phyloP scores from a whole-genome alignment of 2,888 invertebrate genomes.

The Podabrus alpinus region DNA sequence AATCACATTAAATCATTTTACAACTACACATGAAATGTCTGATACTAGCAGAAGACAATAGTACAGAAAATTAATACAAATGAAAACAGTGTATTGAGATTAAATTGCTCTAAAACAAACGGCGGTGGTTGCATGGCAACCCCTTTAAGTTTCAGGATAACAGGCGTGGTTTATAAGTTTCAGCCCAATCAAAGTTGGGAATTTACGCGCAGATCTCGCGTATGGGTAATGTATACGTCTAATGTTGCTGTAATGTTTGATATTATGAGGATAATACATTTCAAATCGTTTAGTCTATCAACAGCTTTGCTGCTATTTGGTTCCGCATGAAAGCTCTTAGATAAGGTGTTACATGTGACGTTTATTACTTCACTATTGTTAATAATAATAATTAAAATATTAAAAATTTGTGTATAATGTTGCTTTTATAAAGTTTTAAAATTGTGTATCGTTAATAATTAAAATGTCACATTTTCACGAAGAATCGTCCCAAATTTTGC shows the following conservation, averaged over 20 bases:
- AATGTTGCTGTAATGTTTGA: conserved; percentile 57
- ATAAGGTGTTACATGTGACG: conserved; percentile 14
- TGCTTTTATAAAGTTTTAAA: not conserved
- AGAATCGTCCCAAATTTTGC: conserved; percentile 39
- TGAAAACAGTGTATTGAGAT: conserved; percentile 14
- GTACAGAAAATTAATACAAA: conserved; percentile 28
- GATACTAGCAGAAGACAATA: conserved; percentile 2
- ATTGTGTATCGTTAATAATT: not conserved
- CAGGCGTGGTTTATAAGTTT: conserved; percentile 40
- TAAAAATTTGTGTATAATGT: not conserved
- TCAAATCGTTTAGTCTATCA: conserved; percentile 56
- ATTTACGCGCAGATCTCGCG: conserved; percentile 49
- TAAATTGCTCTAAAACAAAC: conserved; percentile 20
- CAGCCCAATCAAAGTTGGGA: conserved; percentile 45
- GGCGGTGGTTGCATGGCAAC: conserved; percentile 36
- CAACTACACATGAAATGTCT: conserved; percentile 16
- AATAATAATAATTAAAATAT: not conserved
- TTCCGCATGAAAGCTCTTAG: conserved; percentile 29
- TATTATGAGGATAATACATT: conserved; percentile 58
- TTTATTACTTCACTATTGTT: not conserved
- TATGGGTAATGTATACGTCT: conserved; percentile 56
- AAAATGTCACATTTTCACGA: conserved; percentile 48
- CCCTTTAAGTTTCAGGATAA: conserved; percentile 37
- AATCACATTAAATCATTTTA: conserved; percentile 29
- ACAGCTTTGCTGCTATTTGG: conserved; percentile 47